These are phyloP conservation scores for Clarias batrachus DNA, from an alignment of 2,113 vertebrate genomes.

Conservation along the genomic window DNA sequence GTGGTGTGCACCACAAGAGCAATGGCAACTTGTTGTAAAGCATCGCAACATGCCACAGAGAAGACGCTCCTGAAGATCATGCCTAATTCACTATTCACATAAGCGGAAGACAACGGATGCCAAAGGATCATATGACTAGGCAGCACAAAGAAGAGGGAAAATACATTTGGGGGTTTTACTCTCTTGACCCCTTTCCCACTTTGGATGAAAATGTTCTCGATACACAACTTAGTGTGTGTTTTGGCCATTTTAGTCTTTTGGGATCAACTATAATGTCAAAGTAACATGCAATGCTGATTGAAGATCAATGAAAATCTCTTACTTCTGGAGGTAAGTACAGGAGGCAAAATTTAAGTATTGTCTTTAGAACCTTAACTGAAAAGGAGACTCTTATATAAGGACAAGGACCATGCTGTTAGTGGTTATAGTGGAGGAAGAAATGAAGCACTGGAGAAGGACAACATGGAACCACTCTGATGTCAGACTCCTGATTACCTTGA, in stretches of 20 bases:
- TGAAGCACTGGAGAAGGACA: neutral
- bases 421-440: neutral
- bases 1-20: constrained; percentile 21
- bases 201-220: constrained; percentile 25
- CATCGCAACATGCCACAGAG: neutral
- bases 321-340: constrained; percentile 25
- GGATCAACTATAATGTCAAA: neutral
- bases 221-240: neutral
- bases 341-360: neutral
- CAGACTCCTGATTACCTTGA: neutral
- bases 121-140: constrained; percentile 36
- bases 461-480: neutral
- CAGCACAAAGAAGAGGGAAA: constrained; percentile 24
- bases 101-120: constrained; percentile 19
- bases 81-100: constrained; percentile 9
- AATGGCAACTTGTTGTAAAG: neutral
- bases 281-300: constrained; percentile 3
- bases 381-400: neutral
- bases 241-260: neutral
- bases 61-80: constrained; percentile 23
- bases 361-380: too few species aligned
- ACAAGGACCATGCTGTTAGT: neutral
- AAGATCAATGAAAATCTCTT: neutral
- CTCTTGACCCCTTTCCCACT: neutral
- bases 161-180: neutral